Conservation (phyloP, 2,113 vertebrate species). For the Ptilonorhynchus violaceus region DNA sequence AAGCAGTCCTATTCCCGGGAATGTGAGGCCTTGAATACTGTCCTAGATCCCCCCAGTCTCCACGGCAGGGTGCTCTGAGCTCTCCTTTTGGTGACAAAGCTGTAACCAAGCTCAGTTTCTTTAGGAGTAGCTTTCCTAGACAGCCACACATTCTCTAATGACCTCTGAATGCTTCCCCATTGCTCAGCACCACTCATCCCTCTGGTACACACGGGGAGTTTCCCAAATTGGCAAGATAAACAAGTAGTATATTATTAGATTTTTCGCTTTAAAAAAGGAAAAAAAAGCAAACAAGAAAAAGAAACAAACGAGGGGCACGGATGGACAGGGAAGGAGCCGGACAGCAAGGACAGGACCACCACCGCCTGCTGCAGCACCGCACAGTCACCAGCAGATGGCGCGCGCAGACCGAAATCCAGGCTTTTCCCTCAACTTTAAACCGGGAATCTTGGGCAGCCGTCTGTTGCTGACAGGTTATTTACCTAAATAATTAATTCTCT, state of each 20-base stretch:
- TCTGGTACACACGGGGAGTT: background rate
- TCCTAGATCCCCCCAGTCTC: background rate
- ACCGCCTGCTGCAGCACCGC: background rate
- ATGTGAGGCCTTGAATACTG: background rate
- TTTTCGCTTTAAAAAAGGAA: too few relatives aligned
- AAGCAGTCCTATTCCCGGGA: background rate
- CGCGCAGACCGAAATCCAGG: background rate
- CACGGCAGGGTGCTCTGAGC: background rate
- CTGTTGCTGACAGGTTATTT: fast-evolving
- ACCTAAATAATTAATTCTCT: fast-evolving
- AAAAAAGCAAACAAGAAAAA: too few relatives aligned
- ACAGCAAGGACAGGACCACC: background rate
- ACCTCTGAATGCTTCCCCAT: background rate
- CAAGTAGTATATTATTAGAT: fast-evolving
- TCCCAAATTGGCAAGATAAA: background rate
- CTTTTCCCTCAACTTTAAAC: fast-evolving
- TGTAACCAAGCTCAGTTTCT: background rate
- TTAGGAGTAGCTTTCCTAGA: background rate
- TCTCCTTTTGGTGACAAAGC: background rate
- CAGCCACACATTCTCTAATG: background rate
- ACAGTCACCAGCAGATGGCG: conserved; percentile 16
- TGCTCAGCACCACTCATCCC: background rate
- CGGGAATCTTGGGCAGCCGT: fast-evolving
- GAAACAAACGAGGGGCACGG: fast-evolving
- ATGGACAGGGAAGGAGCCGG: too few relatives aligned